phyloP scores from a whole-genome alignment of 2,797 vertebrate species.

The Microtus californicus region DNA sequence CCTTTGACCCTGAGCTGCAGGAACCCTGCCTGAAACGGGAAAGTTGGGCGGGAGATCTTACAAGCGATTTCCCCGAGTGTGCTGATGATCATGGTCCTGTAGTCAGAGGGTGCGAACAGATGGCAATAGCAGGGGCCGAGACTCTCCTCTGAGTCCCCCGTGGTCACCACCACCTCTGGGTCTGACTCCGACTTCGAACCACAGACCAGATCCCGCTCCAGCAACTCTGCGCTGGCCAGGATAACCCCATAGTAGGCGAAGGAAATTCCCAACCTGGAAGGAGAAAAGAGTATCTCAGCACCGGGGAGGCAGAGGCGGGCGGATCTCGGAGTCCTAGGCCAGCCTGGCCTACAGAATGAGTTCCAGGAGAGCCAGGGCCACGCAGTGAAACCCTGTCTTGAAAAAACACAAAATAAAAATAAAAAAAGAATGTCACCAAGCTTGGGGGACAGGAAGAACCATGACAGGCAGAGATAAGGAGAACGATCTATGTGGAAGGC shows the following conservation, averaged over 20 bases:
- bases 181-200: slow-evolving; percentile 51
- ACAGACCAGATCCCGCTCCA: slow-evolving; percentile 94
- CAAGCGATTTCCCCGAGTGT: slow-evolving; percentile 92
- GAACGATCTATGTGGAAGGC: not conserved
- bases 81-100: slow-evolving; percentile 95
- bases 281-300: not conserved
- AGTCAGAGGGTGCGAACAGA: slow-evolving; percentile 89
- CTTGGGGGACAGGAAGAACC: not conserved
- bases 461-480: not conserved
- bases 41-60: slow-evolving; percentile 79
- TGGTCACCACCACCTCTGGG: slow-evolving; percentile 67
- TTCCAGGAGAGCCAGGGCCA: too few relatives aligned
- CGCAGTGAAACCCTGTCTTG: too few relatives aligned
- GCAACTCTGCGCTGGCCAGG: slow-evolving; percentile 93
- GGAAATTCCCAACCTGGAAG: slow-evolving; percentile 94
- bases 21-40: not conserved
- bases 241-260: slow-evolving; percentile 96
- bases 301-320: not conserved
- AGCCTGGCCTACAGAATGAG: not conserved
- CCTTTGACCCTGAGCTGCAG: rapidly evolving
- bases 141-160: slow-evolving; percentile 71
- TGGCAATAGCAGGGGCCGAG: slow-evolving; percentile 91
- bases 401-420: not conserved
- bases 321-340: not conserved
- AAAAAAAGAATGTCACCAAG: not conserved